A percentile compares a stretch with the other conserved stretches of the same genome.
Conservation (phyloP, 2,113 vertebrate species). For the Cryptotis parvus region DNA sequence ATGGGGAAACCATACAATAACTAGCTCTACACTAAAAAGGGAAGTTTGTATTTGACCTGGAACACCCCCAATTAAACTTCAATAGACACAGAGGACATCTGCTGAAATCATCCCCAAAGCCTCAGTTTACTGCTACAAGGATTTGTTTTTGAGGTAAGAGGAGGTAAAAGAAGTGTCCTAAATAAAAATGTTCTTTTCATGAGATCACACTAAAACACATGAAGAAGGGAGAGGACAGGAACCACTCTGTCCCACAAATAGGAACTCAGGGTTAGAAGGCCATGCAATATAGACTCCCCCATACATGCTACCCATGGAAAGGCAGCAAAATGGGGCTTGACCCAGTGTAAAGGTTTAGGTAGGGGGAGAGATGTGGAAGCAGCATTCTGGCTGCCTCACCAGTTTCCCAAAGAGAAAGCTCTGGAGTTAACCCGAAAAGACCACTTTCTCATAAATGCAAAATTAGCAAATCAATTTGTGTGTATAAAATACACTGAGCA, state of each 20-base stretch:
- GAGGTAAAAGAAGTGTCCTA: slow-evolving; percentile 14
- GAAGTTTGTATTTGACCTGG: slow-evolving; percentile 66
- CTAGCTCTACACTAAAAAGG: slow-evolving; percentile 75
- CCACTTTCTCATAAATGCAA: neutral
- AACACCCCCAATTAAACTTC: slow-evolving; percentile 68
- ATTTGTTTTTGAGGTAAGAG: slow-evolving; percentile 56
- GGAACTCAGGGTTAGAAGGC: too few species aligned
- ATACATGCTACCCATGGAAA: neutral
- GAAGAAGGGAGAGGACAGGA: neutral
- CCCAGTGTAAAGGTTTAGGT: neutral
- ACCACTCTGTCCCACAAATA: neutral
- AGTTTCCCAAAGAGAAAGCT: neutral
- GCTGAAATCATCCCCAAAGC: slow-evolving; percentile 70
- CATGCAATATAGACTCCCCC: rapidly evolving
- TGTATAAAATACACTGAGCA: neutral
- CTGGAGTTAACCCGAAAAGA: neutral
- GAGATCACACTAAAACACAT: slow-evolving; percentile 63
- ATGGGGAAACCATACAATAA: slow-evolving; percentile 78
- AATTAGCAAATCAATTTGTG: neutral
- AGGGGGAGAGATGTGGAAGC: neutral
- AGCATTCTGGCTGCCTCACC: neutral
- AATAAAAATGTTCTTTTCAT: slow-evolving; percentile 74
- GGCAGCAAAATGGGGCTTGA: neutral
- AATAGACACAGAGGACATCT: slow-evolving; percentile 77
- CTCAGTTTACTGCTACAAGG: slow-evolving; percentile 6